Conservation (phyloP, 23 tunicate species). For the Oikopleura albicans region DNA sequence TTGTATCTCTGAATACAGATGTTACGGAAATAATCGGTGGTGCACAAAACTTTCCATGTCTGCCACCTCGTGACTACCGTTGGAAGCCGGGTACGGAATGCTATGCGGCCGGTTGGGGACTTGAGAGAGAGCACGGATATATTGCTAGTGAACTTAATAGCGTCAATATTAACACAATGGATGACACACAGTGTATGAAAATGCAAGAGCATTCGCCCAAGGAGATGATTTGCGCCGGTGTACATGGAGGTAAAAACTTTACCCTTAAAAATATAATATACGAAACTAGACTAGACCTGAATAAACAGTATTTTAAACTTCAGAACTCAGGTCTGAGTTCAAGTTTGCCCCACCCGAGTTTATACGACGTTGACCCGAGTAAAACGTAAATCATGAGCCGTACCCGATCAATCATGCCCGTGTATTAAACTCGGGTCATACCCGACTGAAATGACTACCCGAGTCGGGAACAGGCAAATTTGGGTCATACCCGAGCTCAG, state of each 20-base stretch:
- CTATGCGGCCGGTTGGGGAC: conserved; percentile 11
- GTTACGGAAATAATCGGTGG: neutral
- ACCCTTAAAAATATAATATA: neutral
- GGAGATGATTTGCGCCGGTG: conserved; percentile 2
- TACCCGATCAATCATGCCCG: too few relatives aligned
- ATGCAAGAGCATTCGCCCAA: neutral
- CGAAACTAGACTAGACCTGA: too few relatives aligned
- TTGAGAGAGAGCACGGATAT: neutral
- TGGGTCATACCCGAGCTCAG: too few relatives aligned
- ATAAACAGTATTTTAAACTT: too few relatives aligned
- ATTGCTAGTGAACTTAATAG: neutral
- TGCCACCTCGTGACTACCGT: neutral
- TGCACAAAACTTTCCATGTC: neutral
- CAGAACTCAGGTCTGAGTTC: too few relatives aligned
- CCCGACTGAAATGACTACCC: too few relatives aligned
- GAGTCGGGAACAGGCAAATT: too few relatives aligned
- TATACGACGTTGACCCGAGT: too few relatives aligned
- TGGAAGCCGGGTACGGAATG: neutral
- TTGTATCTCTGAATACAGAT: too few relatives aligned
- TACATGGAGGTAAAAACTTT: neutral
- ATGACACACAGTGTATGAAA: neutral
- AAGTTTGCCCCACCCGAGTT: too few relatives aligned
- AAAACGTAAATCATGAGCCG: too few relatives aligned
- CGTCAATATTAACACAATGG: neutral
- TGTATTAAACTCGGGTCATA: too few relatives aligned